These are phyloP conservation scores for Tachina fera DNA, from an alignment of 2,888 invertebrate genomes.

Conservation along the genomic window DNA sequence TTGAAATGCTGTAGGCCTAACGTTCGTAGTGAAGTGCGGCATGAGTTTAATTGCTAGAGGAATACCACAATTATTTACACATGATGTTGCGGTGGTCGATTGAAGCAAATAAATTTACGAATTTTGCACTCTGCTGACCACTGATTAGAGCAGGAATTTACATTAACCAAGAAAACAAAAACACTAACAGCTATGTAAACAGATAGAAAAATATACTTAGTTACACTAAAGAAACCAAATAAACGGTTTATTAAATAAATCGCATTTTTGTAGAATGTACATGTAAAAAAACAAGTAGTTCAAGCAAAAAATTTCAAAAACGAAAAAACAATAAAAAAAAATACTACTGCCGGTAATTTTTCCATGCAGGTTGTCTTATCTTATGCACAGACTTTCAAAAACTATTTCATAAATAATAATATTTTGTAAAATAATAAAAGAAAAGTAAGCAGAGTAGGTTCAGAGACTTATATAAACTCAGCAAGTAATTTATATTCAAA, in stretches of 20 bases:
- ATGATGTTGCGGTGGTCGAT: constrained; percentile 60
- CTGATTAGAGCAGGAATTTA: constrained; percentile 59
- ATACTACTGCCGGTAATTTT: too few species aligned
- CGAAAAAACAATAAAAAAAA: neutral
- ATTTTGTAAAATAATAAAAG: too few species aligned
- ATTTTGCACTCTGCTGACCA: constrained; percentile 13
- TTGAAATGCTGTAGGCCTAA: neutral
- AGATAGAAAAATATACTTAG: neutral
- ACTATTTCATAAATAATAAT: too few species aligned
- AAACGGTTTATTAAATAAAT: constrained; percentile 31
- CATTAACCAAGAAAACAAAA: constrained; percentile 39
- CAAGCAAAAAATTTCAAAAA: neutral
- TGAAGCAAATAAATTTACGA: constrained; percentile 49
- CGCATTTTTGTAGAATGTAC: neutral
- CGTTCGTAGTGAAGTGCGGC: constrained; percentile 30
- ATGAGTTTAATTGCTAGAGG: constrained; percentile 56
- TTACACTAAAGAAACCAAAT: constrained; percentile 14
- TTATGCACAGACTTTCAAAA: too few species aligned
- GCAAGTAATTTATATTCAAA: too few species aligned
- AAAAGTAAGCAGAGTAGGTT: too few species aligned
- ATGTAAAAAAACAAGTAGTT: too few species aligned
- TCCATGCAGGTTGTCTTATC: too few species aligned
- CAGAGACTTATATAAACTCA: too few species aligned
- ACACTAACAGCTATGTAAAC: neutral
- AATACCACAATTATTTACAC: constrained; percentile 68